Percentiles rank a stretch among this genome's conserved stretches.
Evolutionary conservation across 2,797 vertebrate species (phyloP).

Genomic region (Podarcis siculus): DNA sequence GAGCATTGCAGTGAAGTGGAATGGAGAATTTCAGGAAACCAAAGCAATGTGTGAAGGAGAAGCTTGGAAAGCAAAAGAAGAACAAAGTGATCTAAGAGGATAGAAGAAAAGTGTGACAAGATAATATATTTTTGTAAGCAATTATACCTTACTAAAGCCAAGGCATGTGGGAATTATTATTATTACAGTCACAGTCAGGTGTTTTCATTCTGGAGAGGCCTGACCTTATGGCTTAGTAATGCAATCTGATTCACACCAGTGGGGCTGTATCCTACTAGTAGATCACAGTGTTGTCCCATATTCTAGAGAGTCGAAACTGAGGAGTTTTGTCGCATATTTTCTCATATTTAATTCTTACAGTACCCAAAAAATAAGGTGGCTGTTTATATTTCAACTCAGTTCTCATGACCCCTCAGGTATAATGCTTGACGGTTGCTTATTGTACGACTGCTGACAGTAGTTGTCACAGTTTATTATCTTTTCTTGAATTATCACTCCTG

Average conservation of each 20-base stretch:
- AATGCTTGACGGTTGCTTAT: neutral
- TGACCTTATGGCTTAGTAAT: neutral
- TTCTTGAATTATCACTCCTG: neutral
- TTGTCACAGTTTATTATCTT: slow-evolving; percentile 17
- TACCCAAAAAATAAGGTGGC: neutral
- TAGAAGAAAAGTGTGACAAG: neutral
- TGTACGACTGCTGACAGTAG: neutral
- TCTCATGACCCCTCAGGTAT: neutral
- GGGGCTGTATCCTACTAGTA: neutral
- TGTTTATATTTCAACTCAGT: neutral
- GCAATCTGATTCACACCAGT: neutral
- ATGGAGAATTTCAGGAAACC: neutral
- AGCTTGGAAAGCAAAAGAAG: neutral
- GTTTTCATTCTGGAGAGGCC: neutral
- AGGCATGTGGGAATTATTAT: neutral
- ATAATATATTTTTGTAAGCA: neutral
- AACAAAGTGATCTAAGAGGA: fast-evolving
- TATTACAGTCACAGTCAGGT: neutral
- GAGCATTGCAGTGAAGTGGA: neutral
- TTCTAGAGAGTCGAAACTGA: neutral
- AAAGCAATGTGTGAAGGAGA: fast-evolving
- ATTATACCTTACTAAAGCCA: neutral
- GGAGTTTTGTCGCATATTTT: neutral
- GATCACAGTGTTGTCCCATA: slow-evolving; percentile 3
- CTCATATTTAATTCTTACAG: neutral